These are phyloP conservation scores for Bombus waltoni DNA, from an alignment of 1,140 invertebrate species.

Conservation along the genomic window DNA sequence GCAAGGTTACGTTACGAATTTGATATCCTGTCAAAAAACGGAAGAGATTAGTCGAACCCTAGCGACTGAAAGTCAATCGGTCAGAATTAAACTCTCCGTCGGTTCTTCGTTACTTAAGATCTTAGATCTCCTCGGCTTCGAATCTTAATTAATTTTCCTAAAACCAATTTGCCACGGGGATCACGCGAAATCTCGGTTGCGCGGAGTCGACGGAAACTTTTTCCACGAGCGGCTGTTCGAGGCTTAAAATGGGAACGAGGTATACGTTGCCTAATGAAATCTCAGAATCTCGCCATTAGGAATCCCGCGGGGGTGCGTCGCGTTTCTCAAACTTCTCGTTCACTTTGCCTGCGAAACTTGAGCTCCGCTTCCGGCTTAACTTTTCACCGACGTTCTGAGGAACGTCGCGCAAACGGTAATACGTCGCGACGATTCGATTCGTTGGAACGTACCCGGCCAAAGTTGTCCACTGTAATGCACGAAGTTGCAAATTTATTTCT, in stretches of 20 bases:
- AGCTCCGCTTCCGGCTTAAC: slow-evolving; percentile 44
- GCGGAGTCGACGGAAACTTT: slow-evolving; percentile 71
- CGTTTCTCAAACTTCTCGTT: slow-evolving; percentile 75
- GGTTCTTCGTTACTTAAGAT: slow-evolving; percentile 66
- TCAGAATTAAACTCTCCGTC: background rate
- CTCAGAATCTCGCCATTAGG: slow-evolving; percentile 59
- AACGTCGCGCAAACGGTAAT: slow-evolving; percentile 28
- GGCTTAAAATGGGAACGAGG: slow-evolving; percentile 67
- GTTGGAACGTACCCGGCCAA: too few relatives aligned
- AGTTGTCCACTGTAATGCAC: background rate
- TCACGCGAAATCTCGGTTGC: slow-evolving; percentile 67
- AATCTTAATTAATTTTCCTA: slow-evolving; percentile 79
- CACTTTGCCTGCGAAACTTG: slow-evolving; percentile 57
- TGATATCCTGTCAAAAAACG: background rate
- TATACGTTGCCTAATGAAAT: slow-evolving; percentile 71
- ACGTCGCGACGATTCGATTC: slow-evolving; percentile 5
- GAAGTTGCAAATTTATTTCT: background rate
- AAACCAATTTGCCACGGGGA: slow-evolving; percentile 77
- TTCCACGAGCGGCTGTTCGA: slow-evolving; percentile 46
- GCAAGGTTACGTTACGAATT: background rate
- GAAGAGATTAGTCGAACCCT: background rate
- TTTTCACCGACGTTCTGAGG: slow-evolving; percentile 32
- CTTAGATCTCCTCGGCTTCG: slow-evolving; percentile 64
- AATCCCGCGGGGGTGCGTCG: slow-evolving; percentile 63
- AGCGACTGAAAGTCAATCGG: background rate